A percentile compares a stretch with the other conserved stretches of the same genome.
Conservation (phyloP, 2,113 vertebrate genomes). For the Cynopterus brachyotis region DNA sequence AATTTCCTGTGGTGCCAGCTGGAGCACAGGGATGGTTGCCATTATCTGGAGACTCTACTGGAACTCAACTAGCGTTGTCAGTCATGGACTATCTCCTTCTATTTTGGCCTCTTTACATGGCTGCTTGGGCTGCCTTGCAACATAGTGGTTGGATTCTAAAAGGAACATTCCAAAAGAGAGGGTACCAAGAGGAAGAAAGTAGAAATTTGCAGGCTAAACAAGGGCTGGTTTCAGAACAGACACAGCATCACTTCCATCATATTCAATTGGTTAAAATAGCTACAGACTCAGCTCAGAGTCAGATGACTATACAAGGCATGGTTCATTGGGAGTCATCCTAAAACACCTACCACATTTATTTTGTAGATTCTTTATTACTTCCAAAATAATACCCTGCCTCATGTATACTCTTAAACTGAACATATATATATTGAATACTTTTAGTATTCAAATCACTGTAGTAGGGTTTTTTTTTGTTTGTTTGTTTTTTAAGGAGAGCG, state of each 20-base stretch:
- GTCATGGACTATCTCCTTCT: not conserved
- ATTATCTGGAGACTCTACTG: not conserved
- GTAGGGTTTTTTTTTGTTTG: not conserved
- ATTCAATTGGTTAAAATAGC: not conserved
- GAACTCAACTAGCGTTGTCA: not conserved
- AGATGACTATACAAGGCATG: not conserved
- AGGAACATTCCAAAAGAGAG: not conserved
- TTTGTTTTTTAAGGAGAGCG: not conserved
- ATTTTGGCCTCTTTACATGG: not conserved
- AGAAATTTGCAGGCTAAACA: not conserved
- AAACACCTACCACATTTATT: not conserved
- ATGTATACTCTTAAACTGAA: not conserved
- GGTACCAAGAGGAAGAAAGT: not conserved
- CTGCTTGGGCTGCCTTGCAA: not conserved
- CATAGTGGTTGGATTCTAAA: not conserved
- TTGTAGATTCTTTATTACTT: not conserved
- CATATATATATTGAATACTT: not conserved
- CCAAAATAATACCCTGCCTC: not conserved
- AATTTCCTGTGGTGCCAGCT: not conserved
- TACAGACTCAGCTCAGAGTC: not conserved
- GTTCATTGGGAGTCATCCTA: not conserved
- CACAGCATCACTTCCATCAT: not conserved
- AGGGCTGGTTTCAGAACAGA: not conserved
- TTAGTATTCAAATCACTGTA: not conserved
- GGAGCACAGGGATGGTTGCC: not conserved